Evolutionary conservation across 2,888 invertebrate genomes (phyloP).

Genomic region (Drosophila trichaetosa): DNA sequence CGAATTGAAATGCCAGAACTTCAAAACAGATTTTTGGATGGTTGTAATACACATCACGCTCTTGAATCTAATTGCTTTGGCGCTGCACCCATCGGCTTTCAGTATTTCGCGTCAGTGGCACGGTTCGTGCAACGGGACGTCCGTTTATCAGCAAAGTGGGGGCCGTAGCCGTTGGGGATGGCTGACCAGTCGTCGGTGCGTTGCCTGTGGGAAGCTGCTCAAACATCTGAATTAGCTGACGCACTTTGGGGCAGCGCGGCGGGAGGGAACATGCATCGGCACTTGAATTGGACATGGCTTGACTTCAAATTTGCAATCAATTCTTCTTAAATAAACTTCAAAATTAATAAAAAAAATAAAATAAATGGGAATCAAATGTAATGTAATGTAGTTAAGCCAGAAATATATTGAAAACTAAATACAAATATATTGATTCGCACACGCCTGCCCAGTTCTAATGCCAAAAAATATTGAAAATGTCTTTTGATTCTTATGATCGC

Average conservation of each 20-base stretch:
- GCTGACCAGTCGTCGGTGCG: too few species aligned
- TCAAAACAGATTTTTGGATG: background rate
- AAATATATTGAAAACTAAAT: background rate
- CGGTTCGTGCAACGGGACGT: slow-evolving; percentile 17
- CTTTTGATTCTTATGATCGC: background rate
- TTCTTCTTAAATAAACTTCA: too few species aligned
- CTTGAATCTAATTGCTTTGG: background rate
- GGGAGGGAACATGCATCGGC: background rate
- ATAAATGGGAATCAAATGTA: background rate
- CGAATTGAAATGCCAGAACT: background rate
- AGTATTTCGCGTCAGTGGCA: background rate
- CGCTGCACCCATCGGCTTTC: background rate
- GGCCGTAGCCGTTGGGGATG: background rate
- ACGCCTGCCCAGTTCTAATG: background rate
- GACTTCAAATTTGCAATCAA: background rate
- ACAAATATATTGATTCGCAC: background rate
- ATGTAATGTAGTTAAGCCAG: background rate
- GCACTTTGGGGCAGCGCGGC: slow-evolving; percentile 14
- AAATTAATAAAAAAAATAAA: too few species aligned
- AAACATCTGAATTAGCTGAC: slow-evolving; percentile 33
- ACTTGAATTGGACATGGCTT: slow-evolving; percentile 13
- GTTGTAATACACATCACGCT: background rate
- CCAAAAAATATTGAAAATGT: background rate
- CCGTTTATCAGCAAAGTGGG: slow-evolving; percentile 38
- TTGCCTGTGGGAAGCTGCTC: slow-evolving; percentile 14